Evolutionary conservation across 2,888 invertebrate genomes (phyloP), one percentile per base, ranked within the genome.

Genomic region (Clostera curtula): DNA sequence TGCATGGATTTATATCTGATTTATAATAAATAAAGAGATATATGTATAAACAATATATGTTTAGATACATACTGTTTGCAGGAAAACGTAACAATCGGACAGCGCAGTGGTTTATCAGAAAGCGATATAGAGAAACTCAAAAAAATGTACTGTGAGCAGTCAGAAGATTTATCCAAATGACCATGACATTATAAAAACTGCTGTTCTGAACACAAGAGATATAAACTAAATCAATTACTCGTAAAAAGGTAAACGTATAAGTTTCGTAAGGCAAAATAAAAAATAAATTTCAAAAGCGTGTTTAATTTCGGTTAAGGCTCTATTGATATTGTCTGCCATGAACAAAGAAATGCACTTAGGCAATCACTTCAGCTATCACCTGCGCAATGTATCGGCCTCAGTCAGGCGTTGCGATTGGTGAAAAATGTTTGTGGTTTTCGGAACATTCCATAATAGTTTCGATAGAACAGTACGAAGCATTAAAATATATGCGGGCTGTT

Each of bases 141-240:
- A 25, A 74, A 52, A 60, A 82, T 82, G 82, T 82, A 82, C 34
- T 82, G 80, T 32, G 56, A 66, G 29, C 51, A 56, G 28, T 31
- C 34, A n/a, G 39, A 49, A 24, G 19, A 26, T 14, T 11, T 19
- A n/a, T 5, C 6, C 6, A 11, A 21, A 12, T 21, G 5, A 2
- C 12, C n/a, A 18, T 18, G 18, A 18, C 8, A 3, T 18, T 3
- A 7, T 4, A 18, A 18, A 18, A 18, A 18, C 6, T n/a, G 7
- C 8, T 3, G 4, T 15, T 6, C 4, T 15, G 7, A 18, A 5
- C 6, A 18, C 18, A n/a, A n/a, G n/a, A n/a, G n/a, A n/a, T n/a
- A n/a, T n/a, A n/a, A n/a, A n/a, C n/a, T n/a, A n/a, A n/a, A n/a
- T n/a, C n/a, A n/a, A n/a, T n/a, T n/a, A n/a, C n/a, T n/a, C n/a